These are phyloP conservation scores for Fregata magnificens DNA, from an alignment of 2,113 vertebrate genomes.

Conservation along the genomic window DNA sequence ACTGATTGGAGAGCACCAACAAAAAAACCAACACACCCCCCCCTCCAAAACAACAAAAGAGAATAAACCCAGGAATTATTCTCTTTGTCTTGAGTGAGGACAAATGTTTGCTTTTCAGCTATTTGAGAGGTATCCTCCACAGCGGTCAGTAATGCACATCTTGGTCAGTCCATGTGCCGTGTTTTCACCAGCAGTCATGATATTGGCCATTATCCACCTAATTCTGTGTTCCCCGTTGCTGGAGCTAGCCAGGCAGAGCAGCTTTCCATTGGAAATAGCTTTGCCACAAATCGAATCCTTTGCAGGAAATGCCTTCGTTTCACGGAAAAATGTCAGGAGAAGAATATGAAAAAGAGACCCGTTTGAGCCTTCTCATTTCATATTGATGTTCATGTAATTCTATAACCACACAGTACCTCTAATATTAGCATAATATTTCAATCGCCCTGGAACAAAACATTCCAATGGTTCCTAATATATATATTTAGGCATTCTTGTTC, in stretches of 20 bases:
- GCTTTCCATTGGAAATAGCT: neutral
- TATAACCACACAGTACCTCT: neutral
- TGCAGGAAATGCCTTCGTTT: neutral
- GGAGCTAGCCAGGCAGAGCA: neutral
- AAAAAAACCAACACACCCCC: rapidly evolving
- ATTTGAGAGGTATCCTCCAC: neutral
- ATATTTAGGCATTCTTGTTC: neutral
- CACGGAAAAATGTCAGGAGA: neutral
- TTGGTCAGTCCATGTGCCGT: neutral
- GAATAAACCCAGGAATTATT: neutral
- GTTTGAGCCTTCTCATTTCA: neutral
- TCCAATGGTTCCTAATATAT: neutral
- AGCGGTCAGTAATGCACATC: too few relatives aligned
- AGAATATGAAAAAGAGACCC: neutral
- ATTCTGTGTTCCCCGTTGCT: neutral
- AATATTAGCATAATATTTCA: neutral
- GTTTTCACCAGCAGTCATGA: neutral
- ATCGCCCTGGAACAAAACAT: neutral
- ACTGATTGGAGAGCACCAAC: neutral
- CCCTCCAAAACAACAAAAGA: neutral
- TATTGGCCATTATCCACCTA: neutral
- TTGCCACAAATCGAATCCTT: neutral
- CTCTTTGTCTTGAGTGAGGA: neutral
- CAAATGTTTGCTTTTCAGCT: neutral
- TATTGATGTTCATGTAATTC: neutral